These are phyloP conservation scores for Bimastos eiseni DNA, from an alignment of 2,888 invertebrate genomes.

Conservation along the genomic window DNA sequence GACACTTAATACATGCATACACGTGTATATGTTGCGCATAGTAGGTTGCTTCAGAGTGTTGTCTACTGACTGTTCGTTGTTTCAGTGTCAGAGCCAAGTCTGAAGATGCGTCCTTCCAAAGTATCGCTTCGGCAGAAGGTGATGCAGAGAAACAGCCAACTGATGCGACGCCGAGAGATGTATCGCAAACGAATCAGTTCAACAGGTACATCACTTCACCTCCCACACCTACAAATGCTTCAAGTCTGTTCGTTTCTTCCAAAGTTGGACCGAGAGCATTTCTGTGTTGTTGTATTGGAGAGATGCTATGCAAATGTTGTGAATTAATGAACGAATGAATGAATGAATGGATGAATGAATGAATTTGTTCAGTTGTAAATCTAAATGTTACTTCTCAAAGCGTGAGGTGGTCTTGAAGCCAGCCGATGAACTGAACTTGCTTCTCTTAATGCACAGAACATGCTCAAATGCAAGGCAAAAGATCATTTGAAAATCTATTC, in stretches of 20 bases:
- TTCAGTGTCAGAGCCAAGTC: conserved; percentile 43
- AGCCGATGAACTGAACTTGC: background rate
- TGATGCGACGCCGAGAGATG: conserved; percentile 38
- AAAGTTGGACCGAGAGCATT: too few relatives aligned
- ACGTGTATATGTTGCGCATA: background rate
- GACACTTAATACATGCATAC: too few relatives aligned
- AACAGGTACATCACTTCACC: background rate
- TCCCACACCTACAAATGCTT: background rate
- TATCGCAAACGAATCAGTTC: conserved; percentile 21
- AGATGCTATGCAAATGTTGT: too few relatives aligned
- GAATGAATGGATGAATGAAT: too few relatives aligned
- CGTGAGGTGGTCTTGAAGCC: too few relatives aligned
- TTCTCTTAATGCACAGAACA: background rate
- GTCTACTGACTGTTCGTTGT: background rate
- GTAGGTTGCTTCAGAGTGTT: background rate
- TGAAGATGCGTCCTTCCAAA: conserved; percentile 41
- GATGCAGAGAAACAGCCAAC: conserved; percentile 40
- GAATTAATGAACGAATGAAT: too few relatives aligned
- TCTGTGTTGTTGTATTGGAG: too few relatives aligned
- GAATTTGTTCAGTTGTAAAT: background rate
- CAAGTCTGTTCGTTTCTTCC: background rate
- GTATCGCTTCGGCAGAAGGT: conserved; percentile 41
- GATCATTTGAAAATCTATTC: background rate
- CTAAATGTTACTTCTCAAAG: background rate
- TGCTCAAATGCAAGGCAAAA: background rate